phyloP scores from a whole-genome alignment of 2,113 vertebrate genomes.

The Potamarius usumacintae region DNA sequence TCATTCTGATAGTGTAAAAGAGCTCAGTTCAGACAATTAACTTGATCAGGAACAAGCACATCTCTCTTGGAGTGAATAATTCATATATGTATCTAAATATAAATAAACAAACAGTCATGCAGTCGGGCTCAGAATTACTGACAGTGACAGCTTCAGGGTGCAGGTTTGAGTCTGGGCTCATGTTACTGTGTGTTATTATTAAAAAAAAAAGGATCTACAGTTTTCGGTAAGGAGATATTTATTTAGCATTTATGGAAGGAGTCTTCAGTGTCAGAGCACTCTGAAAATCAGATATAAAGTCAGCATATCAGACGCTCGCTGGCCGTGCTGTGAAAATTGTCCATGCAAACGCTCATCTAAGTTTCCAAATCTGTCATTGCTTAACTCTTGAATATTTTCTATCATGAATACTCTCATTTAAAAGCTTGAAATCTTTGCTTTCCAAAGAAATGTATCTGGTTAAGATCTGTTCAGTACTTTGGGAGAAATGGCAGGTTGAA shows the following conservation, averaged over 20 bases:
- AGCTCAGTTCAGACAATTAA: background rate
- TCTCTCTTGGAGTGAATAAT: background rate
- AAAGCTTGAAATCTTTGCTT: too few relatives aligned
- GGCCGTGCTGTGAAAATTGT: too few relatives aligned
- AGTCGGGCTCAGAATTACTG: background rate
- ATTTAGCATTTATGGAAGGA: background rate
- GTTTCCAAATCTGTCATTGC: too few relatives aligned
- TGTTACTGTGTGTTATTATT: background rate
- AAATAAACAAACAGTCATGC: too few relatives aligned
- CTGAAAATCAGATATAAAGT: background rate
- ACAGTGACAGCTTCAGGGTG: background rate
- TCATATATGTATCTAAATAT: background rate
- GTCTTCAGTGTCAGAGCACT: background rate
- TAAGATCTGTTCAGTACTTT: too few relatives aligned
- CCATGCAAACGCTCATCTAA: too few relatives aligned
- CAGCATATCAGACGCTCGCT: too few relatives aligned
- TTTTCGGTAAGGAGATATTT: background rate
- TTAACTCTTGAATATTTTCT: too few relatives aligned
- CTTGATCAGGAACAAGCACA: background rate
- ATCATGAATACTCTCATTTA: too few relatives aligned
- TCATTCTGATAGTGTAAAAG: background rate
- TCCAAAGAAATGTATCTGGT: too few relatives aligned
- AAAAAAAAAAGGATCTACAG: background rate
- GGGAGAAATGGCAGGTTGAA: too few relatives aligned
- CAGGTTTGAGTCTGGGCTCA: background rate